phyloP scores from a whole-genome alignment of 2,113 vertebrate species.

The Brienomyrus longianalis region DNA sequence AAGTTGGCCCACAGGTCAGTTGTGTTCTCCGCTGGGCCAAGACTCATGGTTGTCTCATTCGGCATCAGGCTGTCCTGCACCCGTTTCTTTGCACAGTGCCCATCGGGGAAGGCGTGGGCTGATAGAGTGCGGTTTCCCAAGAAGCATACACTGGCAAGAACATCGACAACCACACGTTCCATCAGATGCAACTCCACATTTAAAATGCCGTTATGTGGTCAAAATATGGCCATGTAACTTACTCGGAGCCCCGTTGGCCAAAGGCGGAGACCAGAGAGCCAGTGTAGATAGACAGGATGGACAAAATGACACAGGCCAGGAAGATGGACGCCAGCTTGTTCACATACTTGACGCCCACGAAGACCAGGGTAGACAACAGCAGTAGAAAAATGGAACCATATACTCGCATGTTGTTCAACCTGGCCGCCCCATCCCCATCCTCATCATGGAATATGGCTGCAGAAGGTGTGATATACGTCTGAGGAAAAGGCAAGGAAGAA shows the following conservation, averaged over 20 bases:
- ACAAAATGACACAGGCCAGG: constrained; percentile 80
- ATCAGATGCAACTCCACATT: neutral
- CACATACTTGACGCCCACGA: constrained; percentile 83
- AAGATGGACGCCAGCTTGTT: constrained; percentile 88
- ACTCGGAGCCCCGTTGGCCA: constrained; percentile 70
- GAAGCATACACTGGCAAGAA: constrained; percentile 69
- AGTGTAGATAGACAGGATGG: constrained; percentile 80
- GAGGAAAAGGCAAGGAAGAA: neutral
- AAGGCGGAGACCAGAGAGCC: constrained; percentile 82
- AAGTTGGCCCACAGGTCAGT: constrained; percentile 67
- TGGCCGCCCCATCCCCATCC: constrained; percentile 65
- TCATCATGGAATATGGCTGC: constrained; percentile 69
- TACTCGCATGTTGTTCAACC: constrained; percentile 86
- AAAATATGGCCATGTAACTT: constrained; percentile 37
- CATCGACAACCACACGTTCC: neutral
- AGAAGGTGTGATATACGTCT: constrained; percentile 75
- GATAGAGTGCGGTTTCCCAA: constrained; percentile 78
- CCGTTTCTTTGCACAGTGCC: constrained; percentile 53
- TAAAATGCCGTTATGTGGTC: neutral
- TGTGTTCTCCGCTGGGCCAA: constrained; percentile 34
- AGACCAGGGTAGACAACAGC: constrained; percentile 80
- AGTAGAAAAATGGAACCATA: constrained; percentile 79
- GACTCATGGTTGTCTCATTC: neutral
- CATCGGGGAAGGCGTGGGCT: constrained; percentile 51
- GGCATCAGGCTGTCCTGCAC: constrained; percentile 33